phyloP scores from a whole-genome alignment of 1,140 invertebrate genomes.

The Saxidomus purpurata region DNA sequence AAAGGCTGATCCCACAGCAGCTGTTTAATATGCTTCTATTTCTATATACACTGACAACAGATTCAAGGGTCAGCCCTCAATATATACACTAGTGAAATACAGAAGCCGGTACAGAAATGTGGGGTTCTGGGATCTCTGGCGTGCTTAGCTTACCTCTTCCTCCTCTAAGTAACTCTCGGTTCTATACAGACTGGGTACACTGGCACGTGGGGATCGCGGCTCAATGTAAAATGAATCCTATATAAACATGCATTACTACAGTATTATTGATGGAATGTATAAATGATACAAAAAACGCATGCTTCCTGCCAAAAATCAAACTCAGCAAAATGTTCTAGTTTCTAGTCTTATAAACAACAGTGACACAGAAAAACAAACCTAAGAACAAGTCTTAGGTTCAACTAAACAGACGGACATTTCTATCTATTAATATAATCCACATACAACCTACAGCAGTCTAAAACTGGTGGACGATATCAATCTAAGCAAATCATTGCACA shows the following conservation, averaged over 20 bases:
- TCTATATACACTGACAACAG: no score
- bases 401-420: background rate
- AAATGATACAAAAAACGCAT: conserved; percentile 6
- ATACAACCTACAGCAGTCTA: background rate
- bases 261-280: background rate
- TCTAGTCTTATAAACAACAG: conserved; percentile 4
- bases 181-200: conserved; percentile 1
- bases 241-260: conserved; percentile 61
- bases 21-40: no score
- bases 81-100: no score
- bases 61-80: no score
- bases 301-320: background rate
- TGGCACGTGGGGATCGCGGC: conserved; percentile 8
- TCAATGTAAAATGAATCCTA: conserved; percentile 52
- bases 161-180: conserved; percentile 39
- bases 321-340: background rate
- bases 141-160: conserved; percentile 52
- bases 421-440: background rate
- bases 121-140: background rate
- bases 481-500: background rate
- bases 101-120: background rate
- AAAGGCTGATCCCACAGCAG: no score
- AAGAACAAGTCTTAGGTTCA: no score
- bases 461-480: background rate
- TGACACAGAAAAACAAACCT: background rate